phyloP scores from a whole-genome alignment of 2,797 vertebrate genomes.

The Chaunax sp. region DNA sequence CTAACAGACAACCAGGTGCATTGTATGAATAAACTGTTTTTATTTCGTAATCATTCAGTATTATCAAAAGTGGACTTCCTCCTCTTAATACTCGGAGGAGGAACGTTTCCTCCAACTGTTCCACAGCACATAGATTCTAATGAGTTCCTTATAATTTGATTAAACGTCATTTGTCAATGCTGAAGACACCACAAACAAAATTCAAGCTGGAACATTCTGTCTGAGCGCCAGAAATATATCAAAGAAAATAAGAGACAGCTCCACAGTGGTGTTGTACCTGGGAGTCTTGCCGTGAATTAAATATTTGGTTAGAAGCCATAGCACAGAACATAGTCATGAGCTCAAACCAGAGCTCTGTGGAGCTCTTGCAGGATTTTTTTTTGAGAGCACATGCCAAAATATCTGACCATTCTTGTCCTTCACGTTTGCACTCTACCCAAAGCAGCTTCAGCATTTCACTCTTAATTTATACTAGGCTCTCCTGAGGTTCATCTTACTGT shows the following conservation, averaged over 20 bases:
- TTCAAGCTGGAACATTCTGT: background rate
- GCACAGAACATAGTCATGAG: constrained; percentile 5
- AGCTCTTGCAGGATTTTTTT: constrained; percentile 26
- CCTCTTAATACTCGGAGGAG: too few relatives aligned
- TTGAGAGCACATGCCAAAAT: constrained; percentile 12
- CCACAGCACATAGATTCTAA: constrained; percentile 8
- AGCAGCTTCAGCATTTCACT: constrained; percentile 35
- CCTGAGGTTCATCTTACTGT: constrained; percentile 24
- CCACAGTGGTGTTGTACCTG: background rate
- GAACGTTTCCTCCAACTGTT: too few relatives aligned
- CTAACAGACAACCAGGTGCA: too few relatives aligned
- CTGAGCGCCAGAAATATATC: background rate
- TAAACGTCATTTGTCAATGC: background rate
- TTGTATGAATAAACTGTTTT: too few relatives aligned
- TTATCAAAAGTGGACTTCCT: too few relatives aligned
- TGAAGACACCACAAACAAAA: background rate
- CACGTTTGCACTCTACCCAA: constrained; percentile 12
- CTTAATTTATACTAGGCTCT: constrained; percentile 6
- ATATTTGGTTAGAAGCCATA: constrained; percentile 19
- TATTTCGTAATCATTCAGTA: too few relatives aligned
- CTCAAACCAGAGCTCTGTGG: constrained; percentile 13
- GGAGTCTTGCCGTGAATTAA: constrained; percentile 22
- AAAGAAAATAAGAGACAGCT: background rate
- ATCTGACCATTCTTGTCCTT: constrained; percentile 33
- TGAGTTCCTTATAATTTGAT: constrained; percentile 1